A percentile compares a stretch with the other conserved stretches of the same genome.
Evolutionary conservation across 2,113 vertebrate genomes (phyloP).

Genomic region (Emydura subglobosa): DNA sequence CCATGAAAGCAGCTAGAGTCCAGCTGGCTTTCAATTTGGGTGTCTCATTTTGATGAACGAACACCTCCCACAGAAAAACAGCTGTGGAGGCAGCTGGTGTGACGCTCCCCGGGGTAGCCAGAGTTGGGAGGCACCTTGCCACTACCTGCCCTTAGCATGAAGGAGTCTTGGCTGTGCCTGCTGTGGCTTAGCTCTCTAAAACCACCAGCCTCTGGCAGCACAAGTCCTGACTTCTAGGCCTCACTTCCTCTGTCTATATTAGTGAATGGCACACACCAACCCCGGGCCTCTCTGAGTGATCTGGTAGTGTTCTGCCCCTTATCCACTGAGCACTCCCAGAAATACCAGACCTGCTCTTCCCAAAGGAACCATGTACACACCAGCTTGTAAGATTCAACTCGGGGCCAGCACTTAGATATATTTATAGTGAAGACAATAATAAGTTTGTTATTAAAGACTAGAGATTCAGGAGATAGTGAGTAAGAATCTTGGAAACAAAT

Average conservation of each 20-base stretch:
- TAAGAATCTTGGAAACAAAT: background rate
- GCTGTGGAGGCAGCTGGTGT: background rate
- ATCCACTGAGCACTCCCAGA: background rate
- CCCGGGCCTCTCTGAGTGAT: background rate
- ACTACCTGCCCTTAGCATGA: background rate
- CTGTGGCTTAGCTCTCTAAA: background rate
- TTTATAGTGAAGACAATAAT: background rate
- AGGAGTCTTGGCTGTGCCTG: background rate
- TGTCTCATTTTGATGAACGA: background rate
- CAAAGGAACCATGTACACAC: background rate
- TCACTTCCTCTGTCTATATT: background rate
- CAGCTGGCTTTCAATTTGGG: no score
- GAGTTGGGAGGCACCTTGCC: background rate
- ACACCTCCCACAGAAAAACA: background rate
- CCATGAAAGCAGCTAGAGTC: background rate
- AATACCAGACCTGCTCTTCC: background rate
- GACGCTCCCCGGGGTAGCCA: background rate
- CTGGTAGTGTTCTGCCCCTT: background rate
- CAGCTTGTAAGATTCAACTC: background rate
- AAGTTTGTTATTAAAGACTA: background rate
- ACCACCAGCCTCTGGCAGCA: background rate
- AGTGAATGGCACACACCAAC: background rate
- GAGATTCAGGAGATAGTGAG: background rate
- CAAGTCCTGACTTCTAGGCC: background rate
- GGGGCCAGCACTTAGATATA: background rate